Percentiles rank a stretch among this genome's conserved stretches.
Conservation (phyloP, 2,113 vertebrate genomes). For the Eurystomus gularis region DNA sequence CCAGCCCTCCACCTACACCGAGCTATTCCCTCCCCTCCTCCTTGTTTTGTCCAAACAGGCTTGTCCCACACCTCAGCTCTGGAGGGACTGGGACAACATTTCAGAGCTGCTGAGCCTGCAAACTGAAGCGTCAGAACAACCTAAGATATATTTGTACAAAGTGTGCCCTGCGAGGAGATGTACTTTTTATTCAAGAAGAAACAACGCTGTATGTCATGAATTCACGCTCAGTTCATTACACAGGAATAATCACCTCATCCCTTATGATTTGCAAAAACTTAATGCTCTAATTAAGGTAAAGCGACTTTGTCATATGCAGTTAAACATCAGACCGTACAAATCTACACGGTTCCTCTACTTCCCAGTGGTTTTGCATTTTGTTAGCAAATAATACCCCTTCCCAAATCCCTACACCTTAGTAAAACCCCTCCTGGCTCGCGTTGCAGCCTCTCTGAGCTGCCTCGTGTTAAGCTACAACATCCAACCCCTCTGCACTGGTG, state of each 20-base stretch:
- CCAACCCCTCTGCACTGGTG: neutral
- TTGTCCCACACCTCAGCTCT: neutral
- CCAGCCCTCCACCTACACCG: neutral
- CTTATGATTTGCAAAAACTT: neutral
- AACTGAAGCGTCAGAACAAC: neutral
- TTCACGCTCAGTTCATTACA: neutral
- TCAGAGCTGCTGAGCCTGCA: neutral
- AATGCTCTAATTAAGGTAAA: neutral
- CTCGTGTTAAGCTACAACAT: fast-evolving
- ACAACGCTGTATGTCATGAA: neutral
- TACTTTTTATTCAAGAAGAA: neutral
- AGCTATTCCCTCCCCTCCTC: neutral
- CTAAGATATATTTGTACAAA: neutral
- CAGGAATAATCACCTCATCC: neutral
- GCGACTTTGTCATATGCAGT: neutral
- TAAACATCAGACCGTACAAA: neutral
- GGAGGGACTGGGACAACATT: neutral
- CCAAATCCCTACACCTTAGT: neutral
- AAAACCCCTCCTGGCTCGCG: neutral
- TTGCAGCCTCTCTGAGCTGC: neutral
- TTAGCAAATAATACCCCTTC: neutral
- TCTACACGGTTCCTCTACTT: neutral
- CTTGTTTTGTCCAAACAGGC: fast-evolving
- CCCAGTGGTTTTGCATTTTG: neutral
- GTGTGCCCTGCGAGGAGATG: neutral